Conservation (phyloP, 2,888 invertebrate species). For the Drosophila kokeensis region DNA sequence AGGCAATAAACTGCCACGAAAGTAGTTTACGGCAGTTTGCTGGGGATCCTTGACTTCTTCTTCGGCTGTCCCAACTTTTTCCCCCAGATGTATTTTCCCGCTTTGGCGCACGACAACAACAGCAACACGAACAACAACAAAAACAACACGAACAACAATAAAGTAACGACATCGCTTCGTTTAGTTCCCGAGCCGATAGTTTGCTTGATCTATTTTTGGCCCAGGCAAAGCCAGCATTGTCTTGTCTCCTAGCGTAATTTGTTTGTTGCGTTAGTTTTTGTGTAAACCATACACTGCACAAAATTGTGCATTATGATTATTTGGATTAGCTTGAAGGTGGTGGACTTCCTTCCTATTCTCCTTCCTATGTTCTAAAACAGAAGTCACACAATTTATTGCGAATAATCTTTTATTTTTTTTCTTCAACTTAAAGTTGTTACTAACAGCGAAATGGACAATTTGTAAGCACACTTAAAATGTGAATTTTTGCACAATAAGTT, state of each 20-base stretch:
- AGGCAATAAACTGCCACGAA: conserved; percentile 76
- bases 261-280: conserved; percentile 73
- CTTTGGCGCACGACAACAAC: conserved; percentile 74
- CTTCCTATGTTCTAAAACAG: background rate
- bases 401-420: background rate
- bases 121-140: conserved; percentile 20
- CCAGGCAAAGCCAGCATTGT: conserved; percentile 57
- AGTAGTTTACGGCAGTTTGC: conserved; percentile 83
- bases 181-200: conserved; percentile 56
- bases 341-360: no score
- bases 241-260: conserved; percentile 79
- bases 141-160: conserved; percentile 30
- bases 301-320: conserved; percentile 14
- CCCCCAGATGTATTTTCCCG: conserved; percentile 55
- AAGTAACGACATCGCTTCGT: conserved; percentile 38
- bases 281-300: conserved; percentile 55
- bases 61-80: conserved; percentile 21
- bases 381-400: background rate
- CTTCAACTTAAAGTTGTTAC: background rate
- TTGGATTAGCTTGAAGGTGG: background rate
- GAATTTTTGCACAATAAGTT: background rate
- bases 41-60: conserved; percentile 77
- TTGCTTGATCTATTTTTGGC: conserved; percentile 75
- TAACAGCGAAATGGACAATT: no score
- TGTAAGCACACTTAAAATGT: background rate